Percentiles rank a stretch among this genome's conserved stretches.
Conservation (phyloP, 2,888 invertebrate genomes). For the Mythimna impura region DNA sequence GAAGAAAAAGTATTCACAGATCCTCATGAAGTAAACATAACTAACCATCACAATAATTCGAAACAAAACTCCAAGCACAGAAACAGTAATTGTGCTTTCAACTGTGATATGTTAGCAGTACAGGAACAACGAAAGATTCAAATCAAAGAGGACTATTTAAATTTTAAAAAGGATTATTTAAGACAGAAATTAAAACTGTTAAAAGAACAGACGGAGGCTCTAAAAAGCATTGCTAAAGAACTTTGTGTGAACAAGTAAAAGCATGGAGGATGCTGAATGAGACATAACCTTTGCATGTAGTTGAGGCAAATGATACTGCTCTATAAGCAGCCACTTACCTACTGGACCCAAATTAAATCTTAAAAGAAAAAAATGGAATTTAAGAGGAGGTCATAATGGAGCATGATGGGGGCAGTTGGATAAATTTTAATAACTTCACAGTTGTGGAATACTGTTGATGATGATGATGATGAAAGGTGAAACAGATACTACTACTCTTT, state of each 20-base stretch:
- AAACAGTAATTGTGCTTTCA: conserved; percentile 75
- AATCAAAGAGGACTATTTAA: conserved; percentile 84
- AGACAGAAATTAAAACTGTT: conserved; percentile 82
- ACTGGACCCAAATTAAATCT: neutral
- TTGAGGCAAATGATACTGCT: neutral
- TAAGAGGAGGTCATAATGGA: neutral
- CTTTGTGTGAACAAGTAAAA: conserved; percentile 69
- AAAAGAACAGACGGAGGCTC: conserved; percentile 85
- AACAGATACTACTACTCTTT: neutral
- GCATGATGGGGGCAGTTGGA: neutral
- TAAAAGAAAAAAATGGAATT: neutral
- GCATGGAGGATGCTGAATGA: neutral
- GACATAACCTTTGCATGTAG: neutral
- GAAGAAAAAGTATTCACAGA: conserved; percentile 78
- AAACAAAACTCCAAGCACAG: conserved; percentile 69
- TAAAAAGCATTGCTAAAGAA: conserved; percentile 83
- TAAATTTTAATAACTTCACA: neutral
- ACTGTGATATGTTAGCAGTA: conserved; percentile 80
- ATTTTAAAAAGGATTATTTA: conserved; percentile 85
- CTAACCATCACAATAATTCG: conserved; percentile 67
- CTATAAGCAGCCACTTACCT: neutral
- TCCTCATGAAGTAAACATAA: conserved; percentile 59
- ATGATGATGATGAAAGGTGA: neutral
- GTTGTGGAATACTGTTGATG: neutral
- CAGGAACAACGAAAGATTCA: conserved; percentile 82